Conservation (phyloP, 1,140 invertebrate species). For the Drosophila jambulina region DNA sequence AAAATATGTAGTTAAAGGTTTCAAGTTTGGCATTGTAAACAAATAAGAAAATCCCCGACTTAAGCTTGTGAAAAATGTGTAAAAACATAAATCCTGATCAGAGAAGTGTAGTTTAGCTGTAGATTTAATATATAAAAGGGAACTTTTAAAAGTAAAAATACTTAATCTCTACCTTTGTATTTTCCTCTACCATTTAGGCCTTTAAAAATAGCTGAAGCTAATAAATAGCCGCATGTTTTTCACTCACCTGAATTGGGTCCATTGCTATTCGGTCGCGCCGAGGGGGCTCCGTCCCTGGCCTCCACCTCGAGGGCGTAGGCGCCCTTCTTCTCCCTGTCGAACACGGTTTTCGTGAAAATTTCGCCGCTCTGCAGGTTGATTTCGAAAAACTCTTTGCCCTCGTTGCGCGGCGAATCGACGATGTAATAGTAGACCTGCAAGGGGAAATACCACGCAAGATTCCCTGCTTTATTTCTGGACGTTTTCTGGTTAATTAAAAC, state of each 20-base stretch:
- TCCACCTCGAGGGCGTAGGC: constrained; percentile 97
- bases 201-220: not conserved
- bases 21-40: not conserved
- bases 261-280: constrained; percentile 95
- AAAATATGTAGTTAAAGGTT: not conserved
- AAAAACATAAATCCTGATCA: not conserved
- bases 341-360: constrained; percentile 96
- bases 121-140: not conserved
- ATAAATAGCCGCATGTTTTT: constrained; percentile 9
- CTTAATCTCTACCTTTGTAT: not conserved
- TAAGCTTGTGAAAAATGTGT: not conserved
- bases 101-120: not conserved
- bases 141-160: not conserved
- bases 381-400: constrained; percentile 97
- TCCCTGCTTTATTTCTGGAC: constrained; percentile 29
- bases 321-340: constrained; percentile 97
- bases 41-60: not conserved
- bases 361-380: constrained; percentile 97
- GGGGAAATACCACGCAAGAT: not conserved
- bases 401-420: constrained; percentile 94
- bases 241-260: constrained; percentile 96
- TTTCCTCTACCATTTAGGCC: not conserved
- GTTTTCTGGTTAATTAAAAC: constrained; percentile 42
- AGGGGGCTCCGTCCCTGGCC: constrained; percentile 96
- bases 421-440: constrained; percentile 95